Conservation (phyloP, 2,888 invertebrate genomes). For the Plagodis dolabraria region DNA sequence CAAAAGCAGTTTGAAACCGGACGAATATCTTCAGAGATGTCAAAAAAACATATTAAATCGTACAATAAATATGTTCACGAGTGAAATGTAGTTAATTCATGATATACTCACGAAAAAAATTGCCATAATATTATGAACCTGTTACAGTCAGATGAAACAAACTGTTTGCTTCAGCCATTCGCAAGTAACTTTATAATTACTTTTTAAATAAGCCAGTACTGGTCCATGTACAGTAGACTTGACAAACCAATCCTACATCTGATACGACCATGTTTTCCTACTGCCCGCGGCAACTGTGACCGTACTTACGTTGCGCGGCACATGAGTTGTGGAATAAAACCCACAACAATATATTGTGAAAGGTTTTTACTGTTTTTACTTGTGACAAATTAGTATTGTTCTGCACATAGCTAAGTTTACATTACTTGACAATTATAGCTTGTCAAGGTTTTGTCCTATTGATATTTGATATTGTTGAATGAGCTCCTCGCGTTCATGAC, state of each 20-base stretch:
- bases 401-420: not conserved
- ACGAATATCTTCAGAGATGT: too few species aligned
- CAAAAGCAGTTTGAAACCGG: too few species aligned
- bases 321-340: conserved; percentile 14
- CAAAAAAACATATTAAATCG: too few species aligned
- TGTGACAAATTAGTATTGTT: conserved; percentile 1
- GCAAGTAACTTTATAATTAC: too few species aligned
- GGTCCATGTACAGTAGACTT: too few species aligned
- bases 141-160: too few species aligned
- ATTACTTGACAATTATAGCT: not conserved
- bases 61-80: too few species aligned
- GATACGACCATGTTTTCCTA: not conserved
- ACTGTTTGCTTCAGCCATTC: too few species aligned
- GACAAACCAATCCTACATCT: too few species aligned
- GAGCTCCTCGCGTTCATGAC: not conserved
- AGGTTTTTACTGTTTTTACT: not conserved
- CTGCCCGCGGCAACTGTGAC: conserved; percentile 11
- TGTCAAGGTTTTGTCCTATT: not conserved
- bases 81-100: not conserved
- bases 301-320: conserved; percentile 1
- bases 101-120: too few species aligned
- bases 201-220: too few species aligned
- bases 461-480: not conserved
- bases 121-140: too few species aligned
- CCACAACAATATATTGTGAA: conserved; percentile 2